These are phyloP conservation scores for Poicephalus gulielmi DNA, from an alignment of 2,113 vertebrate species.

Conservation along the genomic window DNA sequence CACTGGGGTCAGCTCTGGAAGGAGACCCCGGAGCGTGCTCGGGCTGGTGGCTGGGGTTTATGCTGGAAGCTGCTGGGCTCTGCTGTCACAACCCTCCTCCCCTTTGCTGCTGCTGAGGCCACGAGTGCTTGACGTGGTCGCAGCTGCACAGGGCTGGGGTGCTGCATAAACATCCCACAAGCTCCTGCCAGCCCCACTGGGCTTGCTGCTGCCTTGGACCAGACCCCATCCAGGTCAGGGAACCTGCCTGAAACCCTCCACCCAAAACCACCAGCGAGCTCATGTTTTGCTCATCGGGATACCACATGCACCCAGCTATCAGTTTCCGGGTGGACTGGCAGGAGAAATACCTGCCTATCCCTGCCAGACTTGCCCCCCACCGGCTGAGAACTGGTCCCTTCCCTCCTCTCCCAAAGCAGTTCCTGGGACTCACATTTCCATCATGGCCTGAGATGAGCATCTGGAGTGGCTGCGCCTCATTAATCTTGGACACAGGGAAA, in stretches of 20 bases:
- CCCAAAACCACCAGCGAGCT: rapidly evolving
- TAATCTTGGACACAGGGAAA: slow-evolving; percentile 58
- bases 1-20: background rate
- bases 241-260: background rate
- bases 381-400: background rate
- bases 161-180: rapidly evolving
- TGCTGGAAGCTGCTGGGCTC: background rate
- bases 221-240: background rate
- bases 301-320: background rate
- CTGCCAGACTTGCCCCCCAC: background rate
- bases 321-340: background rate
- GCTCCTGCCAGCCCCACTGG: too few species aligned
- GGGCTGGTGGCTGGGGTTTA: background rate
- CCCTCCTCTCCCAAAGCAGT: background rate
- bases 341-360: background rate
- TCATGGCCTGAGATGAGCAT: slow-evolving; percentile 33
- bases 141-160: background rate
- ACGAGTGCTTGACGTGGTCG: rapidly evolving
- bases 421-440: background rate
- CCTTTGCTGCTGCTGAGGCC: background rate
- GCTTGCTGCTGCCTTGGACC: background rate
- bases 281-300: background rate
- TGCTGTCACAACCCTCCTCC: background rate
- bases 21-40: background rate
- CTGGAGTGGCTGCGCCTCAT: slow-evolving; percentile 56